Evolutionary conservation across 2,797 vertebrate species (phyloP).

Genomic region (Neopelma chrysocephalum): DNA sequence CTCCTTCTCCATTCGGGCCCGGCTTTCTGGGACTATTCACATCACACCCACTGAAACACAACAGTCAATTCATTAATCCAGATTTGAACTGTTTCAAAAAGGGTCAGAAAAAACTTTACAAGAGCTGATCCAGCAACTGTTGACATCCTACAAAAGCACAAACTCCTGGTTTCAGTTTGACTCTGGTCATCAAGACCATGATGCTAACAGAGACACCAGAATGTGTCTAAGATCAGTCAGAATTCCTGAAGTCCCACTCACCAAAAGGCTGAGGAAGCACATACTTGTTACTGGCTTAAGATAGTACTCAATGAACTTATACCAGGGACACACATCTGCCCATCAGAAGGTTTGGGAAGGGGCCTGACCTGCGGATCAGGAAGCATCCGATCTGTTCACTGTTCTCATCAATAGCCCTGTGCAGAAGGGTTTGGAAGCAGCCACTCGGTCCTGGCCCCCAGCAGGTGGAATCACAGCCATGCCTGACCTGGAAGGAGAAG

Average conservation of each 20-base stretch:
- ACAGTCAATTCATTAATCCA: not conserved
- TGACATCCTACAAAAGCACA: not conserved
- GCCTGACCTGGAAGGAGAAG: slow-evolving; percentile 85
- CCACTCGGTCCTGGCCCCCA: slow-evolving; percentile 92
- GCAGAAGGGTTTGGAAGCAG: slow-evolving; percentile 93
- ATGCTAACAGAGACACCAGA: not conserved
- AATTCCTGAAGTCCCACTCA: not conserved
- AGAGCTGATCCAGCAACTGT: not conserved
- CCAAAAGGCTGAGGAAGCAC: not conserved
- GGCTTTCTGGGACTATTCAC: slow-evolving; percentile 92
- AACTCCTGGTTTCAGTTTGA: not conserved
- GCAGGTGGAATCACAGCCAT: slow-evolving; percentile 94
- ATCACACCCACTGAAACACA: slow-evolving; percentile 87
- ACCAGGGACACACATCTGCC: not conserved
- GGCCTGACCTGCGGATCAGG: slow-evolving; percentile 91
- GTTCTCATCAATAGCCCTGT: slow-evolving; percentile 95
- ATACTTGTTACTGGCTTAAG: not conserved
- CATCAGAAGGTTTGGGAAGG: not conserved
- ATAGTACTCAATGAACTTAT: not conserved
- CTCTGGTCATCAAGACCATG: not conserved
- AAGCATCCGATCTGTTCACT: slow-evolving; percentile 92
- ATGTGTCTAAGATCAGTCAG: not conserved
- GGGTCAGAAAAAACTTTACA: not conserved
- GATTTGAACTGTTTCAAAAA: not conserved
- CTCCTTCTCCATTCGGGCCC: slow-evolving; percentile 91